These are phyloP conservation scores for Elysia crispata DNA, from an alignment of 2,888 invertebrate species.

Conservation along the genomic window DNA sequence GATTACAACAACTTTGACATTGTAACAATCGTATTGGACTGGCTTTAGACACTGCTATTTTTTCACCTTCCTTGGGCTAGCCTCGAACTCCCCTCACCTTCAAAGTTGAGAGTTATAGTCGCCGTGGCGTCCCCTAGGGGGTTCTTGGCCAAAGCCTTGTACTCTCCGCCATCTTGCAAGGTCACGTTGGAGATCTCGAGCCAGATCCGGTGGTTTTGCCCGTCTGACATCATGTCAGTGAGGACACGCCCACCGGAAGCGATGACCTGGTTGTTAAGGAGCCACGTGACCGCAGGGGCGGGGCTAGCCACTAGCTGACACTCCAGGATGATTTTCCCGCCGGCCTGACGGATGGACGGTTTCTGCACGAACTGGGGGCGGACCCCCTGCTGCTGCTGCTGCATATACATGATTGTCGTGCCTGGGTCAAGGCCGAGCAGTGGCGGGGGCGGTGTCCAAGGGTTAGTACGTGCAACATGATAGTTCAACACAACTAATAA, in stretches of 20 bases:
- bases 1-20: no score
- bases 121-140: constrained; percentile 94
- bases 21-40: no score
- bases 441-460: no score
- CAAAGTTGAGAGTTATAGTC: constrained; percentile 88
- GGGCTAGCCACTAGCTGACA: constrained; percentile 73
- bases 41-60: not conserved
- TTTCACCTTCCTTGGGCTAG: not conserved
- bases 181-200: constrained; percentile 91
- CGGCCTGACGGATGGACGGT: constrained; percentile 98
- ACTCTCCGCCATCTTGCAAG: constrained; percentile 89
- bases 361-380: constrained; percentile 95
- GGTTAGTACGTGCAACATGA: no score
- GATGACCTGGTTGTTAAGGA: constrained; percentile 90
- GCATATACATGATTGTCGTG: constrained; percentile 43
- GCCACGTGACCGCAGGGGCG: constrained; percentile 95
- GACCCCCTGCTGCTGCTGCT: constrained; percentile 54
- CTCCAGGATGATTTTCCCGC: constrained; percentile 84
- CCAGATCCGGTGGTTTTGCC: constrained; percentile 88
- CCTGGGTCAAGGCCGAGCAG: constrained; percentile 18
- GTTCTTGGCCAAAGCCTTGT: constrained; percentile 94
- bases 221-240: constrained; percentile 79
- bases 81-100: constrained; percentile 68
- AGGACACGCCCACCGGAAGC: constrained; percentile 42
- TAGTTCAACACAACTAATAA: no score